Evolutionary conservation across 2,888 invertebrate genomes (phyloP).

Genomic region (Nemoura dubitans): DNA sequence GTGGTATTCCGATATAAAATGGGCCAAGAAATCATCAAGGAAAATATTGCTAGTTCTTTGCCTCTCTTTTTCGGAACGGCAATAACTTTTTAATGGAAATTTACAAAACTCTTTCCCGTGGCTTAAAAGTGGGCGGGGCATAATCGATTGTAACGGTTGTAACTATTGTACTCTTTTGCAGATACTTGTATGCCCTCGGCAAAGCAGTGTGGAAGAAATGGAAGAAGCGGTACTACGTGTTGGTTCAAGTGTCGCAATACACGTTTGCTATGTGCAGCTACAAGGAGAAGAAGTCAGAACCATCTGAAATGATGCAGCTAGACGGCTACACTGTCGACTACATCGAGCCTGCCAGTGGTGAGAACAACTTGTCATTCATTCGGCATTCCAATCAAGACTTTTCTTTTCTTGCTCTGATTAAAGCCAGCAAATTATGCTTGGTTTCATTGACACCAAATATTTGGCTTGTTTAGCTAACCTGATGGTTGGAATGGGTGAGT

Average conservation of each 20-base stretch:
- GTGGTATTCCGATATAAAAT: too few species aligned
- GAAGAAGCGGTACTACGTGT: conserved; percentile 97
- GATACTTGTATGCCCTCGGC: conserved; percentile 90
- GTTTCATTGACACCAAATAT: background rate
- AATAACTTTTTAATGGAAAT: too few species aligned
- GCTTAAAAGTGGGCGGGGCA: too few species aligned
- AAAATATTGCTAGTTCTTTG: too few species aligned
- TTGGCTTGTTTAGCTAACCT: conserved; percentile 79
- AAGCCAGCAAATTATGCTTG: too few species aligned
- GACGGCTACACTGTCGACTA: conserved; percentile 99
- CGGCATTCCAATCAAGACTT: too few species aligned
- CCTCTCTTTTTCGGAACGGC: too few species aligned
- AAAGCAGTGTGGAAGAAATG: conserved; percentile 99
- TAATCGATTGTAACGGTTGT: too few species aligned
- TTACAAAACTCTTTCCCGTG: too few species aligned
- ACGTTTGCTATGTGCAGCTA: conserved; percentile 99
- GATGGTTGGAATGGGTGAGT: conserved; percentile 91
- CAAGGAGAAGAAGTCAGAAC: conserved; percentile 98
- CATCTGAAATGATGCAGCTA: conserved; percentile 99
- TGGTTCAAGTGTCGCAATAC: conserved; percentile 99
- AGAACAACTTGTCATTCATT: conserved; percentile 53
- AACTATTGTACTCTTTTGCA: conserved; percentile 58
- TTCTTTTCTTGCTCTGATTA: too few species aligned
- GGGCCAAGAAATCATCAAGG: too few species aligned
- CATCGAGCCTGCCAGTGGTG: conserved; percentile 94